These are phyloP conservation scores for Cherax quadricarinatus DNA, from an alignment of 1,140 invertebrate genomes.

Conservation along the genomic window DNA sequence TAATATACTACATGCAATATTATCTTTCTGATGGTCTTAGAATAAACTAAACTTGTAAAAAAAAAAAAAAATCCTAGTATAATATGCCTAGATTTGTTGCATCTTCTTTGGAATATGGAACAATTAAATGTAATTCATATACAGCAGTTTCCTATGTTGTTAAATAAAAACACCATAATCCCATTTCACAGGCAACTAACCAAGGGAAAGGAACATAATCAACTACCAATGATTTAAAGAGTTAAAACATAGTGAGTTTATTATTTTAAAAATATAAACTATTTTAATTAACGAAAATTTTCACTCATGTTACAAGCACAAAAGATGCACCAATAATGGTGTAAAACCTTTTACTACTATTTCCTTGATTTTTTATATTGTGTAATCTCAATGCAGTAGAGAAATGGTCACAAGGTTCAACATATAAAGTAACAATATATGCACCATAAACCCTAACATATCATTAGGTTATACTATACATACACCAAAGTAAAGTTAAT, in stretches of 20 bases:
- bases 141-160: neutral
- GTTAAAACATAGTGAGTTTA: neutral
- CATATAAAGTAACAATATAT: neutral
- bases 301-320: constrained; percentile 28
- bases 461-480: neutral
- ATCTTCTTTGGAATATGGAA: neutral
- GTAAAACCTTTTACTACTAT: neutral
- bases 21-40: neutral
- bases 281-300: constrained; percentile 3
- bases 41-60: neutral
- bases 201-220: constrained; percentile 38
- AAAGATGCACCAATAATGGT: neutral
- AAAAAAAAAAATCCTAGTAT: neutral
- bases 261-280: neutral
- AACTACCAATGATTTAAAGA: constrained; percentile 31
- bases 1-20: neutral
- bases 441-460: neutral
- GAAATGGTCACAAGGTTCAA: neutral
- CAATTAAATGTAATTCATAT: neutral
- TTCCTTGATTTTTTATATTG: neutral
- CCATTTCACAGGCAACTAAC: neutral
- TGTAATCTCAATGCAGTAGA: neutral
- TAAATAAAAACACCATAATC: constrained; percentile 35
- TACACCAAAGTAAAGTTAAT: neutral
- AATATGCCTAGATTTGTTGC: neutral